These are phyloP conservation scores for Chloebia gouldiae DNA, from an alignment of 2,113 vertebrate species.

Conservation along the genomic window DNA sequence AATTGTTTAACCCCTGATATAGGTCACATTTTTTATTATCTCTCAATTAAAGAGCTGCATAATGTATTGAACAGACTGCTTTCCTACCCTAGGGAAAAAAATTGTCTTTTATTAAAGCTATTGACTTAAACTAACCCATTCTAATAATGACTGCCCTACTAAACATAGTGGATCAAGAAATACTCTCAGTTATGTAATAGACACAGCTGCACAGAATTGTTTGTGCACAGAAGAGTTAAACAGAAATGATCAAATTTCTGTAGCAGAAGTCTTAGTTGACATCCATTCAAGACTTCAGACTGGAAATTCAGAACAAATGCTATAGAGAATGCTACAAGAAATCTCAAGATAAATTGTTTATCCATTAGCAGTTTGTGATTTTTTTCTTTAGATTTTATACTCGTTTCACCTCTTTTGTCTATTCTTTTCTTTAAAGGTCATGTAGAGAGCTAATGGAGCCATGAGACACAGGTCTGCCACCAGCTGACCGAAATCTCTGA, in stretches of 20 bases:
- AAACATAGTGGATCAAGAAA: neutral
- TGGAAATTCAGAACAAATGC: neutral
- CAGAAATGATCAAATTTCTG: neutral
- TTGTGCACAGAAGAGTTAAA: neutral
- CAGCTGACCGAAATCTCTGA: neutral
- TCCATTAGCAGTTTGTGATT: neutral
- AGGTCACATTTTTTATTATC: neutral
- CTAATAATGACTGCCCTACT: neutral
- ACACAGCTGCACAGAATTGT: neutral
- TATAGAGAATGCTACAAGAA: neutral
- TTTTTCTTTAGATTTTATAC: neutral
- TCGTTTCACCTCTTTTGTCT: neutral
- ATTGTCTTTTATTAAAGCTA: neutral
- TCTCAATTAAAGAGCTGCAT: neutral
- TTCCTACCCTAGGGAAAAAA: neutral
- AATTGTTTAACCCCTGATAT: slow-evolving; percentile 4
- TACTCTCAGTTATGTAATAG: neutral
- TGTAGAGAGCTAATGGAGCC: neutral
- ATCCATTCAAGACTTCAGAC: neutral
- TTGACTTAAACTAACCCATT: neutral
- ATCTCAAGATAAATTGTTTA: neutral
- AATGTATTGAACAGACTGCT: neutral
- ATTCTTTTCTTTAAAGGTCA: neutral
- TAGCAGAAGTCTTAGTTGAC: neutral
- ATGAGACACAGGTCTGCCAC: neutral